A percentile compares a stretch with the other conserved stretches of the same genome.
These are phyloP conservation scores for Dasysyrphus tricinctus DNA, from an alignment of 2,888 invertebrate genomes.

Conservation along the genomic window DNA sequence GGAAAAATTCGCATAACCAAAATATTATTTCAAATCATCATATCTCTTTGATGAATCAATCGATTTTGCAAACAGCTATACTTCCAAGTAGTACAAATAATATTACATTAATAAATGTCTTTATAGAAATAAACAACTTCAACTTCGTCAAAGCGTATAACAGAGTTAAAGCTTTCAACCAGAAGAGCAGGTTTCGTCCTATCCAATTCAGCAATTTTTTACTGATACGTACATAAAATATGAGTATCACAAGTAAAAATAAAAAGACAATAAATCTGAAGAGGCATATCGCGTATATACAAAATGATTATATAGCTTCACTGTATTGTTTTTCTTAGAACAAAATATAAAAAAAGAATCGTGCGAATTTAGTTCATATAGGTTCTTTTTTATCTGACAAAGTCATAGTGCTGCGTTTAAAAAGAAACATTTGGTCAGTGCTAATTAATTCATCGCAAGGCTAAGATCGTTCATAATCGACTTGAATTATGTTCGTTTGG, in stretches of 20 bases:
- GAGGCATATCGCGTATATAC: neutral
- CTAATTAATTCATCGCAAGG: slow-evolving; percentile 6
- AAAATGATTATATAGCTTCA: neutral
- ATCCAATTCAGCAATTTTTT: no score
- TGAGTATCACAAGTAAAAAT: neutral
- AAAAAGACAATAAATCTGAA: neutral
- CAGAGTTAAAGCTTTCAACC: no score
- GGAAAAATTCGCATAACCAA: no score
- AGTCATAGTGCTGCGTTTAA: slow-evolving; percentile 9
- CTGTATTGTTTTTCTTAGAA: neutral
- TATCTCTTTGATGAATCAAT: no score
- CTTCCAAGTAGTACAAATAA: no score
- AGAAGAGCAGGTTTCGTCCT: no score
- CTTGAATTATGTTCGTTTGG: slow-evolving; percentile 20
- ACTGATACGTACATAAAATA: neutral
- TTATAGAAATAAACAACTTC: no score
- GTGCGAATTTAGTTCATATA: slow-evolving; percentile 33
- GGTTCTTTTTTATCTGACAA: slow-evolving; percentile 23
- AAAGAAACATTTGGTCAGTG: slow-evolving; percentile 34
- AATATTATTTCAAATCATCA: no score
- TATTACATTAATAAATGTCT: no score
- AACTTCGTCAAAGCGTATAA: no score
- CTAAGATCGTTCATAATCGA: slow-evolving; percentile 32
- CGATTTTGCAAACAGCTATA: no score
- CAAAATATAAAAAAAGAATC: neutral